These are phyloP conservation scores for Syritta pipiens DNA, from an alignment of 2,888 invertebrate species.

Conservation along the genomic window DNA sequence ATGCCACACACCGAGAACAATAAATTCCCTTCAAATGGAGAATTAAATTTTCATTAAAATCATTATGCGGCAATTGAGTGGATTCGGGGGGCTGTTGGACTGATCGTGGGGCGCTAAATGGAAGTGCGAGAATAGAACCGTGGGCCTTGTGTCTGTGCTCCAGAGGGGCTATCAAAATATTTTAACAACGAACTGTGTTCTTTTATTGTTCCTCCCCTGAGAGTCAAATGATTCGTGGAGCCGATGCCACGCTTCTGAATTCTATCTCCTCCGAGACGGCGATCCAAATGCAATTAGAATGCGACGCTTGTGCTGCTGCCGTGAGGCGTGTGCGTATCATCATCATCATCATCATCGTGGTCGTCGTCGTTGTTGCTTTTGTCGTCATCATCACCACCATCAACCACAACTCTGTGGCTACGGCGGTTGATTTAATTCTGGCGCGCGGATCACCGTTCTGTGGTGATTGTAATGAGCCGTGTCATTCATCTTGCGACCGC, in stretches of 20 bases:
- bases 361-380: too few species aligned
- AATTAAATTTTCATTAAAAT: slow-evolving; percentile 78
- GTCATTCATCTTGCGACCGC: slow-evolving; percentile 54
- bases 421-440: slow-evolving; percentile 57
- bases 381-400: background rate
- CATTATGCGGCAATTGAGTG: slow-evolving; percentile 72
- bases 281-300: slow-evolving; percentile 56
- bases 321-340: slow-evolving; percentile 4
- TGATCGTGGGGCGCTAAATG: slow-evolving; percentile 20
- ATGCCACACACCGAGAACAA: slow-evolving; percentile 75
- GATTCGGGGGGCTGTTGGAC: slow-evolving; percentile 13
- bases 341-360: background rate
- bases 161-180: slow-evolving; percentile 41
- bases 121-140: slow-evolving; percentile 56
- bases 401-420: slow-evolving; percentile 23
- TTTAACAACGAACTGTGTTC: slow-evolving; percentile 46
- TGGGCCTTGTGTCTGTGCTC: too few species aligned
- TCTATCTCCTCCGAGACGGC: slow-evolving; percentile 12
- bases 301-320: too few species aligned
- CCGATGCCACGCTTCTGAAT: slow-evolving; percentile 45
- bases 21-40: slow-evolving; percentile 76
- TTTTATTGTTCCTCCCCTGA: slow-evolving; percentile 44
- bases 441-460: slow-evolving; percentile 55
- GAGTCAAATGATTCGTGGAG: slow-evolving; percentile 50
- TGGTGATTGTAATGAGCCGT: slow-evolving; percentile 65